phyloP scores from a whole-genome alignment of 1,140 invertebrate genomes.

The Bombus waltoni region DNA sequence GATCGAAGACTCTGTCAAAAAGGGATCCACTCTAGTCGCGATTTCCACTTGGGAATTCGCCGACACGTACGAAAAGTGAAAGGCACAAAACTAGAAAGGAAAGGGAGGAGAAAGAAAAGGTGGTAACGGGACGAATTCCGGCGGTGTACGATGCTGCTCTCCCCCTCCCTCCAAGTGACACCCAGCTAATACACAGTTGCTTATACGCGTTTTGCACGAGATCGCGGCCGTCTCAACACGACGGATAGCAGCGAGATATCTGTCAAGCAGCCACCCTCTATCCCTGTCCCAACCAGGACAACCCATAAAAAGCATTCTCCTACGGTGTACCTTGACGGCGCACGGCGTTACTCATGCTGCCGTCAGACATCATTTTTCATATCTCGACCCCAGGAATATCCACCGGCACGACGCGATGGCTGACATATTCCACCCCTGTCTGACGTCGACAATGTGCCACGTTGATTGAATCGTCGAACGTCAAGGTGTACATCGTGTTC shows the following conservation, averaged over 20 bases:
- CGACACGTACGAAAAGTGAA: background rate
- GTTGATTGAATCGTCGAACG: constrained; percentile 75
- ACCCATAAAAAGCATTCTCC: constrained; percentile 59
- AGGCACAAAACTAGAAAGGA: background rate
- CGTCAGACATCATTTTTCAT: constrained; percentile 77
- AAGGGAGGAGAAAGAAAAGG: background rate
- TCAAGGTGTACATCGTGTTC: constrained; percentile 24
- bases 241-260: constrained; percentile 53
- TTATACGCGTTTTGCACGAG: constrained; percentile 52
- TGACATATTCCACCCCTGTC: constrained; percentile 67
- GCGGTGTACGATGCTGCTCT: constrained; percentile 12
- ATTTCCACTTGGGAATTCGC: background rate
- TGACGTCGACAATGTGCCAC: constrained; percentile 73
- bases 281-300: background rate
- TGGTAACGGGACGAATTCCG: constrained; percentile 33
- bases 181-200: constrained; percentile 53
- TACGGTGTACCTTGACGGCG: constrained; percentile 37
- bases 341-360: constrained; percentile 16
- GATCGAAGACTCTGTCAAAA: background rate
- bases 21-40: background rate
- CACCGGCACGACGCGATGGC: constrained; percentile 56
- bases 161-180: constrained; percentile 26
- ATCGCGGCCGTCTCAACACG: constrained; percentile 45
- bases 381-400: constrained; percentile 71
- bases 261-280: constrained; percentile 49